Evolutionary conservation across 2,797 vertebrate species (phyloP).

Genomic region (Leptoclinus maculatus): DNA sequence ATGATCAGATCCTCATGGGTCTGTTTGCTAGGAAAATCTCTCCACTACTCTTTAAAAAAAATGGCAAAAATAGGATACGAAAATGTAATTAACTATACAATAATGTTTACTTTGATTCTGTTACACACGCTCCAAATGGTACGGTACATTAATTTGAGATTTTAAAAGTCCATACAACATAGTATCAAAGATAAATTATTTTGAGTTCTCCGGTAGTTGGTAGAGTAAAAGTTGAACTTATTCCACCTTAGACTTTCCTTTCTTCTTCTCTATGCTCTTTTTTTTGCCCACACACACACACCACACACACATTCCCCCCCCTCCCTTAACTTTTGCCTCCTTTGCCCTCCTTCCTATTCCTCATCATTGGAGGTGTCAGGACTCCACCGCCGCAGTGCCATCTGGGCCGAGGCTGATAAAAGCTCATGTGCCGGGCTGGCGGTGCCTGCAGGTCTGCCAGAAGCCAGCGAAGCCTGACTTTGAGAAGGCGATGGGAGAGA

Average conservation of each 20-base stretch:
- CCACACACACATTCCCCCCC: conserved; percentile 12
- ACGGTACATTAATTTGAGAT: background rate
- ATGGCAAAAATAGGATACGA: background rate
- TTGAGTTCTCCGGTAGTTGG: background rate
- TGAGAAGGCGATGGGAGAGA: conserved; percentile 80
- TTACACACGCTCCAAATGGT: background rate
- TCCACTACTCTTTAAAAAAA: background rate
- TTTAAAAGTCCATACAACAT: background rate
- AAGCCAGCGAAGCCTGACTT: conserved; percentile 79
- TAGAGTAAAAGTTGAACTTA: conserved; percentile 17
- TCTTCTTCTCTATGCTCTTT: conserved; percentile 19
- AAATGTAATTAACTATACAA: background rate
- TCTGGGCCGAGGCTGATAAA: conserved; percentile 85
- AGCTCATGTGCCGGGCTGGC: conserved; percentile 81
- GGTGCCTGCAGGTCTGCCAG: conserved; percentile 79
- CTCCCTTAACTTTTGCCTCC: conserved; percentile 28
- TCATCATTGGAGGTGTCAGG: conserved; percentile 79
- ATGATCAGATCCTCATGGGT: background rate
- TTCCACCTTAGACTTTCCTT: conserved; percentile 31
- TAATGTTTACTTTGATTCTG: background rate
- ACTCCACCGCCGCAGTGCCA: conserved; percentile 72
- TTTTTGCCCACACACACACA: conserved; percentile 36
- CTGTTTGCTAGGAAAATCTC: background rate
- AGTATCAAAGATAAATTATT: background rate
- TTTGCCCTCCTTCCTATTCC: conserved; percentile 53